phyloP scores from a whole-genome alignment of 2,797 vertebrate genomes.

The Enteromius thamalakanensis region DNA sequence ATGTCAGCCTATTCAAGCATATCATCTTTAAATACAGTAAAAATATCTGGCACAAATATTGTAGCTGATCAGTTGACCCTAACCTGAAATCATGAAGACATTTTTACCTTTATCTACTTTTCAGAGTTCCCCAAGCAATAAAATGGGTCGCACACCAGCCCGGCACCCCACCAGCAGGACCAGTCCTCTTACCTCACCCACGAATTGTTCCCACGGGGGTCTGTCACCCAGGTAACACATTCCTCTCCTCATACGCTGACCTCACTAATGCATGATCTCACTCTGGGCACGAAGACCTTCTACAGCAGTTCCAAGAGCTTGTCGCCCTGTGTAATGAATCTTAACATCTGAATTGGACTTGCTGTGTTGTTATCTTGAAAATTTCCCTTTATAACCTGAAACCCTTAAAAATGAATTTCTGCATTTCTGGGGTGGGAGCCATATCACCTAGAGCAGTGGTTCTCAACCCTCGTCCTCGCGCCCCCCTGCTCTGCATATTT shows the following conservation, averaged over 20 bases:
- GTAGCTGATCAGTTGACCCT: neutral
- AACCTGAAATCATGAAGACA: neutral
- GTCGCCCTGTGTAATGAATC: neutral
- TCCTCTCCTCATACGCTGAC: neutral
- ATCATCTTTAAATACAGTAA: neutral
- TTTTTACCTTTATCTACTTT: slow-evolving; percentile 30
- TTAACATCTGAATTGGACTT: slow-evolving; percentile 8
- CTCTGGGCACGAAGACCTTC: slow-evolving; percentile 5
- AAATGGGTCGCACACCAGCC: slow-evolving; percentile 87
- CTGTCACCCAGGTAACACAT: slow-evolving; percentile 91
- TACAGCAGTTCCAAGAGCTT: slow-evolving; percentile 2
- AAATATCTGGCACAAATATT: neutral
- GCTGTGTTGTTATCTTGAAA: slow-evolving; percentile 25
- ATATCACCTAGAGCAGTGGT: neutral
- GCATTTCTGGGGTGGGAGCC: slow-evolving; percentile 2
- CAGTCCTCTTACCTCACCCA: slow-evolving; percentile 95
- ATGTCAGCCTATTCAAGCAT: neutral
- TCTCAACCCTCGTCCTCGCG: no score
- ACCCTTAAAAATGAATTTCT: slow-evolving; percentile 26
- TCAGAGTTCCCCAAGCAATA: slow-evolving; percentile 95
- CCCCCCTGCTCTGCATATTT: no score
- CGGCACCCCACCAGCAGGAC: slow-evolving; percentile 92
- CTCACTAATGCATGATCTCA: slow-evolving; percentile 43
- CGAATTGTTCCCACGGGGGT: slow-evolving; percentile 95
- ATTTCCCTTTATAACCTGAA: slow-evolving; percentile 35